Evolutionary conservation across 2,797 vertebrate species (phyloP).

Genomic region (Pristis pectinata): DNA sequence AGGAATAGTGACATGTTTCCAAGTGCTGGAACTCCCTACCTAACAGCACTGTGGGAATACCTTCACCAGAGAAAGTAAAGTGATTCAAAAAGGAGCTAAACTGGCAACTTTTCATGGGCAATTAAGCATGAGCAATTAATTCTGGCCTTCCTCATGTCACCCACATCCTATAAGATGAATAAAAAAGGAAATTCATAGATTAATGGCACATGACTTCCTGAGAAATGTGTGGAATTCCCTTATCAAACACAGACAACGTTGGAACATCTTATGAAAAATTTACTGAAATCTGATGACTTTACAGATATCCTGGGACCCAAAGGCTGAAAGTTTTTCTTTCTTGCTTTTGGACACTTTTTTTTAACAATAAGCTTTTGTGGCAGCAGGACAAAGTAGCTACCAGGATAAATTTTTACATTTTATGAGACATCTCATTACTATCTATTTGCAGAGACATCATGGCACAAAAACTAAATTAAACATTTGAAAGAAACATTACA

Average conservation of each 20-base stretch:
- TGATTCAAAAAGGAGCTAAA: too few species aligned
- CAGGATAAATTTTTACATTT: neutral
- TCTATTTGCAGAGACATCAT: neutral
- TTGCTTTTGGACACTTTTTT: neutral
- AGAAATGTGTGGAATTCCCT: neutral
- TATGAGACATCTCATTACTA: neutral
- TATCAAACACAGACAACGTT: neutral
- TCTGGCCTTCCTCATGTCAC: too few species aligned
- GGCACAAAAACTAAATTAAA: neutral
- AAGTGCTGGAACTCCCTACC: too few species aligned
- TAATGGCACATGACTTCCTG: neutral
- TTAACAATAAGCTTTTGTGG: neutral
- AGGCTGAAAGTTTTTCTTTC: neutral
- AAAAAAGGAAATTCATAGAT: neutral
- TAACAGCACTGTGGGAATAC: too few species aligned
- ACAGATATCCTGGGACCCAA: neutral
- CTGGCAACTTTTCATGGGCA: too few species aligned
- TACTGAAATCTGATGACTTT: neutral
- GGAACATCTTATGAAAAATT: neutral
- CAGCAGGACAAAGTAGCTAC: neutral
- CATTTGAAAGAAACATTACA: neutral
- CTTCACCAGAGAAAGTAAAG: too few species aligned
- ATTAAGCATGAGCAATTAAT: too few species aligned
- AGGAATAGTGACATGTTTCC: too few species aligned
- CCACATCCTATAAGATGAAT: too few species aligned